A percentile compares a stretch with the other conserved stretches of the same genome.
Conservation (phyloP, 2,888 invertebrate species). For the Volucella bombylans region DNA sequence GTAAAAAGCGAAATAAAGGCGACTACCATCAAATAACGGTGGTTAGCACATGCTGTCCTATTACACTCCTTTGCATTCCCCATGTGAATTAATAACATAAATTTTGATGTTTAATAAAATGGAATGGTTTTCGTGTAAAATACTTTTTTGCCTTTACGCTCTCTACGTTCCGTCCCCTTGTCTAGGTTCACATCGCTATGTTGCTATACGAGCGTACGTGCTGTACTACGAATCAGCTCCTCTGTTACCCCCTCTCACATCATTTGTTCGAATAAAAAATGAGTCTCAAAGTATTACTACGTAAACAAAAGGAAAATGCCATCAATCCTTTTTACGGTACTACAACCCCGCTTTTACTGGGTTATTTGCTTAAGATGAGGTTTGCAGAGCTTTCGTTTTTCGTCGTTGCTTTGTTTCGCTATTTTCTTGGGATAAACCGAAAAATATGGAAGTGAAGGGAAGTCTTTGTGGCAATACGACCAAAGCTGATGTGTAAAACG, state of each 20-base stretch:
- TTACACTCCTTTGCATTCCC: constrained; percentile 10
- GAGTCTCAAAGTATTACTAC: constrained; percentile 53
- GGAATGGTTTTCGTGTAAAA: constrained; percentile 68
- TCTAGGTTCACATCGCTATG: constrained; percentile 36
- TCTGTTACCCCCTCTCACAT: constrained; percentile 17
- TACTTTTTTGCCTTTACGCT: constrained; percentile 31
- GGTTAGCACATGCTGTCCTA: constrained; percentile 9
- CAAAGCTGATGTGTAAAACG: constrained; percentile 7
- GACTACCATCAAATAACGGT: constrained; percentile 1
- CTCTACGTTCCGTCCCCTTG: constrained; percentile 6
- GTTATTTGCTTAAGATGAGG: constrained; percentile 57
- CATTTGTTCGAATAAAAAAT: constrained; percentile 59
- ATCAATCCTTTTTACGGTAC: constrained; percentile 69
- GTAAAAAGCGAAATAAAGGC: neutral
- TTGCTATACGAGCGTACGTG: constrained; percentile 42
- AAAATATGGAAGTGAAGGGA: constrained; percentile 24
- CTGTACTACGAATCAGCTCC: constrained; percentile 16
- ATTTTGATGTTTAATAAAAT: constrained; percentile 73
- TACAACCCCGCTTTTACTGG: constrained; percentile 27
- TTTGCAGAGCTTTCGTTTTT: constrained; percentile 35
- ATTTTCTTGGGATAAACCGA: constrained; percentile 22
- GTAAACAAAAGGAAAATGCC: constrained; percentile 66
- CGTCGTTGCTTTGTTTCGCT: constrained; percentile 12
- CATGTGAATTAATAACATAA: constrained; percentile 67
- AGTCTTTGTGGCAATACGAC: constrained; percentile 19